Evolutionary conservation across 1,140 invertebrate genomes (phyloP).

Genomic region (Phocides pigmalion): DNA sequence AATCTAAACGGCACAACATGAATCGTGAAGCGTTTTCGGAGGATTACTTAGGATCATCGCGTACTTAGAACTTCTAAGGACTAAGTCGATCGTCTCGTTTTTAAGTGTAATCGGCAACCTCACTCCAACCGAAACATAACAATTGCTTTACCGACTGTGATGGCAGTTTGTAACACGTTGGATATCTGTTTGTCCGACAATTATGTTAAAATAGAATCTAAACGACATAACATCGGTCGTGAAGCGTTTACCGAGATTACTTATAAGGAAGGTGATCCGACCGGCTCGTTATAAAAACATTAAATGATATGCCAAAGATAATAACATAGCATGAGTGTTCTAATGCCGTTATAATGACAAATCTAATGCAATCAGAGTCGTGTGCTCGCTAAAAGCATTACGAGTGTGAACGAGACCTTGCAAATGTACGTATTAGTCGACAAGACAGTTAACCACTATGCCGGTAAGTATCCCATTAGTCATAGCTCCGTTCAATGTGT

Average conservation of each 20-base stretch:
- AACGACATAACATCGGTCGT: slow-evolving; percentile 16
- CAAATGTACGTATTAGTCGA: slow-evolving; percentile 42
- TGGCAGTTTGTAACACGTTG: too few species aligned
- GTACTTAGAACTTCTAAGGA: too few species aligned
- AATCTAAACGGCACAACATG: slow-evolving; percentile 11
- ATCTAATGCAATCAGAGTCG: slow-evolving; percentile 40
- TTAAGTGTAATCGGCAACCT: too few species aligned
- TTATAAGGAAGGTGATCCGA: slow-evolving; percentile 29
- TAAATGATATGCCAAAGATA: slow-evolving; percentile 29
- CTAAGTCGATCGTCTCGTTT: too few species aligned
- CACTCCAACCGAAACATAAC: too few species aligned
- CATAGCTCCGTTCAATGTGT: slow-evolving; percentile 30
- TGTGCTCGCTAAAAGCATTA: slow-evolving; percentile 31
- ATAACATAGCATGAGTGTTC: slow-evolving; percentile 23
- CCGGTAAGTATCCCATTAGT: slow-evolving; percentile 36
- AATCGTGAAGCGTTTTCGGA: slow-evolving; percentile 11
- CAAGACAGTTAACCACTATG: slow-evolving; percentile 34
- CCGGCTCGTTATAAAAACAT: slow-evolving; percentile 37
- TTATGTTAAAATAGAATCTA: slow-evolving; percentile 8
- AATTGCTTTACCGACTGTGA: too few species aligned
- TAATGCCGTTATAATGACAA: slow-evolving; percentile 43
- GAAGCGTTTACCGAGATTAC: slow-evolving; percentile 14
- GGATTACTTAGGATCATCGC: too few species aligned
- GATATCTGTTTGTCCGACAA: background rate
- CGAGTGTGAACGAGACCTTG: slow-evolving; percentile 38